Evolutionary conservation across 1,140 invertebrate species (phyloP).

Genomic region (Aphelenchoides besseyi): DNA sequence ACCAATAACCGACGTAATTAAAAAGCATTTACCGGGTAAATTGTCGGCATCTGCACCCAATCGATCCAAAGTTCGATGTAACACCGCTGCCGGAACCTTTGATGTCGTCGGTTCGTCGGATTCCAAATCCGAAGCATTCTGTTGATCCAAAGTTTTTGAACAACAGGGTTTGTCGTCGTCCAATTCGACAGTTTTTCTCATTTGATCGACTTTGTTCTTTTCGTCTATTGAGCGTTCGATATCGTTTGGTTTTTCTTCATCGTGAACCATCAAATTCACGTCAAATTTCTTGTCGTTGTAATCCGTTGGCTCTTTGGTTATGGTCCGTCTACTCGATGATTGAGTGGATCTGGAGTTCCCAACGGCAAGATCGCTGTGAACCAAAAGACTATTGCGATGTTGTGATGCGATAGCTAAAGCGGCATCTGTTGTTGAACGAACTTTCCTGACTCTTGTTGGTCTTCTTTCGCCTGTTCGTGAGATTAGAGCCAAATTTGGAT

Average conservation of each 20-base stretch:
- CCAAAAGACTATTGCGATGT: background rate
- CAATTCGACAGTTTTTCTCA: background rate
- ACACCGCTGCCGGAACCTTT: conserved; percentile 17
- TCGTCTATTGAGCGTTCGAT: too few relatives aligned
- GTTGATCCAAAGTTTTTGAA: conserved; percentile 13
- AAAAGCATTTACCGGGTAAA: background rate
- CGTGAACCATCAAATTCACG: too few relatives aligned
- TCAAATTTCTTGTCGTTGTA: too few relatives aligned
- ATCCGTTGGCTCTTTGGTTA: background rate
- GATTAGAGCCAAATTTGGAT: conserved; percentile 37
- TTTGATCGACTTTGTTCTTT: background rate
- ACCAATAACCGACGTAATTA: background rate
- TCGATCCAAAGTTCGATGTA: conserved; percentile 25
- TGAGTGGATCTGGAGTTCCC: background rate
- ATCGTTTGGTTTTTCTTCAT: background rate
- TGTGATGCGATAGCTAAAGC: background rate
- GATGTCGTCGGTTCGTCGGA: background rate
- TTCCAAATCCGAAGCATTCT: background rate
- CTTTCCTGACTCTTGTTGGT: background rate
- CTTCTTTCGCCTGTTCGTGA: conserved; percentile 9
- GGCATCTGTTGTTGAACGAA: conserved; percentile 8
- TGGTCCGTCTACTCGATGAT: background rate
- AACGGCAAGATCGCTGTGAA: background rate
- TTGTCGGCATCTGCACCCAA: conserved; percentile 19
- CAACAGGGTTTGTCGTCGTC: conserved; percentile 17